Conservation (phyloP, 92 coral and sea anemone species). For the Actinernus sp. region DNA sequence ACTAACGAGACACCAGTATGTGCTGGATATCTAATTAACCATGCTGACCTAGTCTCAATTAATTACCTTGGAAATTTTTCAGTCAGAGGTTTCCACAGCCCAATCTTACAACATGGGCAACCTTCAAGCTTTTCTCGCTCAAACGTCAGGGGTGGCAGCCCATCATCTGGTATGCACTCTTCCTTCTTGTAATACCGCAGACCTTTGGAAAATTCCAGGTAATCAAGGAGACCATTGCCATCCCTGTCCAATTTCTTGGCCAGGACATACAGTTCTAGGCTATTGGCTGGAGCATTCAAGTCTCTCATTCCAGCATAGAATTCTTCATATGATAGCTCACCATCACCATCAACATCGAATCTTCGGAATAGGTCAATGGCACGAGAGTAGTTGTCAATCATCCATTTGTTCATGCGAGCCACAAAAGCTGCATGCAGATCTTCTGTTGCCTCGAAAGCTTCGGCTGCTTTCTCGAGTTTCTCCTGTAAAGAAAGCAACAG, state of each 20-base stretch:
- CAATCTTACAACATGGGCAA: slow-evolving; percentile 97
- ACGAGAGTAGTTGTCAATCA: slow-evolving; percentile 91
- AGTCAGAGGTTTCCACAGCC: slow-evolving; percentile 84
- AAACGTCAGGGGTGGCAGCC: slow-evolving; percentile 84
- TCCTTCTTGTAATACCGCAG: slow-evolving; percentile 84
- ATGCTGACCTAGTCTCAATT: background rate
- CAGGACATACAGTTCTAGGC: slow-evolving; percentile 89
- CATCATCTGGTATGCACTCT: slow-evolving; percentile 82
- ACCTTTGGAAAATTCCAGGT: slow-evolving; percentile 96
- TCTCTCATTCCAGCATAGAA: slow-evolving; percentile 99
- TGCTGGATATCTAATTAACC: background rate
- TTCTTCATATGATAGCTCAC: slow-evolving; percentile 93
- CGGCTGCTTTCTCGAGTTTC: slow-evolving; percentile 95
- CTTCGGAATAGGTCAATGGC: slow-evolving; percentile 96
- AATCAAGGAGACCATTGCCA: slow-evolving; percentile 87
- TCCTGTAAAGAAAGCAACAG: slow-evolving; percentile 76
- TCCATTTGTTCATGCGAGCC: slow-evolving; percentile 98
- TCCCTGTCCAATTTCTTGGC: slow-evolving; percentile 93
- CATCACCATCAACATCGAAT: slow-evolving; percentile 98
- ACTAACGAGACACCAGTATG: too few relatives aligned
- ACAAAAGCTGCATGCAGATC: slow-evolving; percentile 95
- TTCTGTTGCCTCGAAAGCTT: slow-evolving; percentile 95
- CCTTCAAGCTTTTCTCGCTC: slow-evolving; percentile 90
- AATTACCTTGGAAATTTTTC: slow-evolving; percentile 95
- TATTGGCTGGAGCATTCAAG: slow-evolving; percentile 94